Percentiles rank a stretch among this genome's conserved stretches.
Evolutionary conservation across 2,888 invertebrate species (phyloP).

Genomic region (Callinectes sapidus): DNA sequence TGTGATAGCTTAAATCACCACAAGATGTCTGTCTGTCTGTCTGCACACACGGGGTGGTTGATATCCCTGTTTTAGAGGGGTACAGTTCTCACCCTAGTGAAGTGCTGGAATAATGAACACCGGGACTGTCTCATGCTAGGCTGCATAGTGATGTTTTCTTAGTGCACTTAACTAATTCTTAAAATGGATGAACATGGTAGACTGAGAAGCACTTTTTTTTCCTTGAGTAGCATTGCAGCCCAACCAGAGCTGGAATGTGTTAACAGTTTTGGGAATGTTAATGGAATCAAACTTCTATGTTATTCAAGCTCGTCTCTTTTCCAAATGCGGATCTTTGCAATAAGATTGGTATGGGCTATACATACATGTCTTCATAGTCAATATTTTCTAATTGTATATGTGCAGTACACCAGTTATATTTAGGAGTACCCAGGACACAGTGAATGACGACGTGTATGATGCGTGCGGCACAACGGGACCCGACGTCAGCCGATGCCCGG

Average conservation of each 20-base stretch:
- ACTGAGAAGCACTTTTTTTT: conserved; percentile 57
- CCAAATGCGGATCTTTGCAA: conserved; percentile 50
- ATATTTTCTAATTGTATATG: conserved; percentile 44
- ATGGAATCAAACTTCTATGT: conserved; percentile 65
- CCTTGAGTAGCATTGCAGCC: conserved; percentile 57
- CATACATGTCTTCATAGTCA: conserved; percentile 27
- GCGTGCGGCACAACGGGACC: conserved; percentile 43
- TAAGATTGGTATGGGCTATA: conserved; percentile 57
- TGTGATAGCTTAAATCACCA: neutral
- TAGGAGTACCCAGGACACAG: neutral
- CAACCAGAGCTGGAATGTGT: conserved; percentile 54
- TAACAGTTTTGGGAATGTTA: conserved; percentile 67
- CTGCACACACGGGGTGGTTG: neutral
- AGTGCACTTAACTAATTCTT: conserved; percentile 59
- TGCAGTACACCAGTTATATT: conserved; percentile 38
- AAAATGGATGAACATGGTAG: conserved; percentile 54
- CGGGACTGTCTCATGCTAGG: conserved; percentile 59
- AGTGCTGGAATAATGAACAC: neutral
- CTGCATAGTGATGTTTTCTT: conserved; percentile 65
- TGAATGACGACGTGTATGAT: neutral
- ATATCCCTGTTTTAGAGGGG: conserved; percentile 34
- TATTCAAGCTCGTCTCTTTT: conserved; percentile 56
- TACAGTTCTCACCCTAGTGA: neutral
- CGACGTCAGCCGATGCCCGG: conserved; percentile 19
- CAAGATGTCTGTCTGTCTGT: neutral